These are phyloP conservation scores for Apodemus agrarius DNA, from an alignment of 2,797 vertebrate genomes.

Conservation along the genomic window DNA sequence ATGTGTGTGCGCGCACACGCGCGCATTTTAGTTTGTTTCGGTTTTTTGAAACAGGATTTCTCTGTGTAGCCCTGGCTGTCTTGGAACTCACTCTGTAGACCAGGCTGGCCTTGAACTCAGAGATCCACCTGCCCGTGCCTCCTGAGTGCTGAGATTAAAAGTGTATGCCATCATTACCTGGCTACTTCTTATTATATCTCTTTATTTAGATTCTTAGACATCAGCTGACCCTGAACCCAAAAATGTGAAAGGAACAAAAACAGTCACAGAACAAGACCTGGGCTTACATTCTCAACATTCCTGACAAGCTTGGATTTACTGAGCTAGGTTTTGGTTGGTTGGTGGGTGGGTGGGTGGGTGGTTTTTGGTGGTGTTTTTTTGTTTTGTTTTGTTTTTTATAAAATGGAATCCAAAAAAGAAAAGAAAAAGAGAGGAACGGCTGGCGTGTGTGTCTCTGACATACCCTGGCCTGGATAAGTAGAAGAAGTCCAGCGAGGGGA, in stretches of 20 bases:
- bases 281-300: background rate
- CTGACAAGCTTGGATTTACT: slow-evolving; percentile 3
- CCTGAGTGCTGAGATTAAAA: background rate
- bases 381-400: background rate
- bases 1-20: background rate
- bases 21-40: background rate
- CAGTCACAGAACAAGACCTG: background rate
- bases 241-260: background rate
- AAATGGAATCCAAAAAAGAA: slow-evolving; percentile 22
- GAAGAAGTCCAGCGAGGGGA: background rate
- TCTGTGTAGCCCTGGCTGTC: background rate
- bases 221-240: background rate
- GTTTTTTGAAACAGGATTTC: background rate
- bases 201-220: background rate
- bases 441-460: background rate
- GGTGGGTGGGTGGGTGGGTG: no score
- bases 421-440: background rate
- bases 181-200: slow-evolving; percentile 15
- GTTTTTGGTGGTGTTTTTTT: no score
- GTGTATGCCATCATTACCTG: background rate
- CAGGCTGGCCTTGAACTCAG: background rate
- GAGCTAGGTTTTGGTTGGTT: background rate
- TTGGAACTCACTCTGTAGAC: background rate
- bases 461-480: background rate
- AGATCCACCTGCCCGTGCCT: background rate